Percentiles rank a stretch among this genome's conserved stretches.
phyloP scores from a whole-genome alignment of 1,140 invertebrate genomes.

The Drosophila triauraria region DNA sequence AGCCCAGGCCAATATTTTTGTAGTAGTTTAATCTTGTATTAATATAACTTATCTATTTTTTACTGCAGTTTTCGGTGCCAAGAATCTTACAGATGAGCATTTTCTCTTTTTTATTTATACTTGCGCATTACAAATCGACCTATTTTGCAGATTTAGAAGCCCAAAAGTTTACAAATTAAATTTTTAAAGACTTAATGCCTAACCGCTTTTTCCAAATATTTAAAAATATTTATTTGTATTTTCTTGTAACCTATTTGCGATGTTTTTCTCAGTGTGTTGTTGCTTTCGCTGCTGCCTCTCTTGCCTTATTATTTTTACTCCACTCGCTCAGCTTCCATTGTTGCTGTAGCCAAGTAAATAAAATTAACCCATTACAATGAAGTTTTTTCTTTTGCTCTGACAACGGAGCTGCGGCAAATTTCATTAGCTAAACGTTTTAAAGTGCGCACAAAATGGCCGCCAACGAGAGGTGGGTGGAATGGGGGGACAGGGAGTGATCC shows the following conservation, averaged over 20 bases:
- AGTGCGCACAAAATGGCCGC: conserved; percentile 76
- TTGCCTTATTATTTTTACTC: conserved; percentile 75
- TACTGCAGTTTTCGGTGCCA: no score
- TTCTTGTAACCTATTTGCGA: neutral
- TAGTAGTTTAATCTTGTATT: no score
- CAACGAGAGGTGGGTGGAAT: conserved; percentile 1
- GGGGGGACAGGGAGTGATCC: neutral
- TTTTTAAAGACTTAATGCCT: no score
- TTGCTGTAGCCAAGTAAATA: conserved; percentile 71
- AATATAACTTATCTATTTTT: no score
- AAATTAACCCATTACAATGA: conserved; percentile 81
- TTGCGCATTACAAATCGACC: no score
- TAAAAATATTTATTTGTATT: no score
- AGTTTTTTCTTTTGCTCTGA: conserved; percentile 60
- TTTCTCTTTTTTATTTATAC: no score
- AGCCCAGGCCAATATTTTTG: no score
- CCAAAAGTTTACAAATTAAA: no score
- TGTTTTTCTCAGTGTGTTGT: conserved; percentile 7
- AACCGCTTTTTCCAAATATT: no score
- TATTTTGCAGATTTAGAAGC: no score
- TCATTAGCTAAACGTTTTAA: conserved; percentile 80
- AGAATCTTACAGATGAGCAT: no score
- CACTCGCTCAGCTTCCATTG: conserved; percentile 61
- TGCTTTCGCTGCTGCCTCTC: conserved; percentile 6
- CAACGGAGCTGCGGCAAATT: conserved; percentile 65